Percentiles rank a stretch among this genome's conserved stretches.
phyloP scores from a whole-genome alignment of 2,888 invertebrate species.

The Mesochorus sp. region DNA sequence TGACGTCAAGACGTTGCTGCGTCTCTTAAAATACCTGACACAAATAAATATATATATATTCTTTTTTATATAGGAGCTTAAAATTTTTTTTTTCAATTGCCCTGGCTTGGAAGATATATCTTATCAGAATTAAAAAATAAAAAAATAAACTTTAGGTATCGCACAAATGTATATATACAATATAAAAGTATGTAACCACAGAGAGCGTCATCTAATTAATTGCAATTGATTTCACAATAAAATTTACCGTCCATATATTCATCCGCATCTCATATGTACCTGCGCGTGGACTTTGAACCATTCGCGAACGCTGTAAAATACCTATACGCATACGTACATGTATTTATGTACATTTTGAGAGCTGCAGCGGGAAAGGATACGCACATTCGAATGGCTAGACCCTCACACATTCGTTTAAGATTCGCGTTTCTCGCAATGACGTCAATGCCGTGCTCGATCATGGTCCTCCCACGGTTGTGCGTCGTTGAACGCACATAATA shows the following conservation, averaged over 20 bases:
- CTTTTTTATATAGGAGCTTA: not conserved
- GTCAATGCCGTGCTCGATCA: constrained; percentile 44
- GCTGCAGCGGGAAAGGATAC: not conserved
- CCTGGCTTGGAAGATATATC: too few species aligned
- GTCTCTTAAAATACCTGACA: too few species aligned
- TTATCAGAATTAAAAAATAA: too few species aligned
- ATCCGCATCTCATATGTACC: constrained; percentile 30
- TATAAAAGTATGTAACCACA: constrained; percentile 7
- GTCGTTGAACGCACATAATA: constrained; percentile 28
- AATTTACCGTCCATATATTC: not conserved
- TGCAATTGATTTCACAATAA: constrained; percentile 18
- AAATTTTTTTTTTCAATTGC: too few species aligned
- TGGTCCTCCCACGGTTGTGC: constrained; percentile 11
- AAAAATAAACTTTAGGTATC: too few species aligned
- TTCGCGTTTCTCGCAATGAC: constrained; percentile 52
- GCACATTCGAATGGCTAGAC: constrained; percentile 16
- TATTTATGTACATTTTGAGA: not conserved
- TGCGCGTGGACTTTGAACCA: constrained; percentile 44
- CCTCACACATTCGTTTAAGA: constrained; percentile 26
- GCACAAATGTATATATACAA: not conserved
- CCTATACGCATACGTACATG: too few species aligned
- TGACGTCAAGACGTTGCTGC: too few species aligned
- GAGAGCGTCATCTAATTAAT: constrained; percentile 44
- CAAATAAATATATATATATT: too few species aligned
- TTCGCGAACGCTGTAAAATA: not conserved